Percentiles rank a stretch among this genome's conserved stretches.
Conservation (phyloP, 1,140 invertebrate species). For the Bombyx mori region ASM3026992v2 NC_085118.1:11572001-11572500, state of each 20-base stretch:
- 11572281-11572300: conserved; percentile 7
- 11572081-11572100: conserved; percentile 66
- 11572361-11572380: too few species aligned
- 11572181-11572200: conserved; percentile 50
- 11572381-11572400: too few species aligned
- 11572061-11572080: conserved; percentile 61
- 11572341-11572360: too few species aligned
- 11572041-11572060: conserved; percentile 56
- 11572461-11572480: background rate
- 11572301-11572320: conserved; percentile 5
- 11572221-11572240: background rate
- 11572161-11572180: conserved; percentile 44
- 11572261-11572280: conserved; percentile 16
- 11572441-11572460: background rate
- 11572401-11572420: too few species aligned
- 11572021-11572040: background rate
- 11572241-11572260: conserved; percentile 11
- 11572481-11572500: background rate
- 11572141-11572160: conserved; percentile 57
- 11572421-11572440: too few species aligned
- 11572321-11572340: too few species aligned
- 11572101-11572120: conserved; percentile 62
- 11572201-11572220: conserved; percentile 50
- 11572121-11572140: conserved; percentile 47
- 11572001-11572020: background rate